Percentiles rank a stretch among this genome's conserved stretches.
phyloP scores from a whole-genome alignment of 2,113 vertebrate genomes.

The Clarias macrocephalus region DNA sequence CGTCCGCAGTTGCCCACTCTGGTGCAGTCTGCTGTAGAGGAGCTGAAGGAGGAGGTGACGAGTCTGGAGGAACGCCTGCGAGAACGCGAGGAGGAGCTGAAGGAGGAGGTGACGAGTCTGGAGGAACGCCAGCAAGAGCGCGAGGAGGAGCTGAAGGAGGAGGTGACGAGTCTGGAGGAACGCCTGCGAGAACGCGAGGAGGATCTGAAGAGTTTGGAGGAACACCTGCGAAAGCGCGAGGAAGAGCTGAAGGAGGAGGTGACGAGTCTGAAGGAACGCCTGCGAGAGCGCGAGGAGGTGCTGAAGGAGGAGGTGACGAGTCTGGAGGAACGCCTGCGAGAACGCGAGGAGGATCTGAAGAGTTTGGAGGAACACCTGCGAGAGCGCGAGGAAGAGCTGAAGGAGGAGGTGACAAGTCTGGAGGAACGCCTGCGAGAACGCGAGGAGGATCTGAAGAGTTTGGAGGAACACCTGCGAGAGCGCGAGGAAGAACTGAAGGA shows the following conservation, averaged over 20 bases:
- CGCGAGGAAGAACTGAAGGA: too few relatives aligned
- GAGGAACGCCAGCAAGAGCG: conserved; percentile 61
- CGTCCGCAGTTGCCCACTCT: conserved; percentile 70
- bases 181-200: conserved; percentile 66
- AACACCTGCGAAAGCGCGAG: conserved; percentile 59
- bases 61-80: conserved; percentile 70
- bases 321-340: conserved; percentile 71
- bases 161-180: conserved; percentile 52
- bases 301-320: conserved; percentile 56
- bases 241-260: conserved; percentile 66
- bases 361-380: too few relatives aligned
- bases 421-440: too few relatives aligned
- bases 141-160: conserved; percentile 63
- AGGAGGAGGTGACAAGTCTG: too few relatives aligned
- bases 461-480: too few relatives aligned
- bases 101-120: conserved; percentile 67
- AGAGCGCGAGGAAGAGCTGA: too few relatives aligned
- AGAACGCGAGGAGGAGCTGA: conserved; percentile 72
- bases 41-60: conserved; percentile 67
- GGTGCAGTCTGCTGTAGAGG: conserved; percentile 68
- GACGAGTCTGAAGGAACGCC: conserved; percentile 58
- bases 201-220: conserved; percentile 67
- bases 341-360: conserved; percentile 63
- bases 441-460: too few relatives aligned
- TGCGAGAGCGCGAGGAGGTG: conserved; percentile 69